Evolutionary conservation across 2,888 invertebrate species (phyloP), one percentile per base, ranked within the genome.

Genomic region (Drosophila infuscata): DNA sequence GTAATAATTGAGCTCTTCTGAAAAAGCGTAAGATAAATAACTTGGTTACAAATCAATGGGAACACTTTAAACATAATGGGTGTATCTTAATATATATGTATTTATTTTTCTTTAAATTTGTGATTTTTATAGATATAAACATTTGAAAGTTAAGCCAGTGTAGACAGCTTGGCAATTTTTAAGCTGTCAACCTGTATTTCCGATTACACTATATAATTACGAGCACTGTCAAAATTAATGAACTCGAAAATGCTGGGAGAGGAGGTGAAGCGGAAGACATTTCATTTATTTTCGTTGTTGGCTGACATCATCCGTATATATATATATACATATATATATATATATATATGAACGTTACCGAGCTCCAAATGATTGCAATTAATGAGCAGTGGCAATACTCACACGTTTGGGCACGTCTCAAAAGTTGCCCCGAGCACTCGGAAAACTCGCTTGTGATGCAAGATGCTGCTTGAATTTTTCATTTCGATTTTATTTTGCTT

Each of bases 171-270:
- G 32, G 15, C 15, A 63, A 63, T 67, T 79, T 68, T 70, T 43
- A 79, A 76, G 74, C 58, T 79, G 84, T 62, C 62, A 70, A 61
- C 61, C 63, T 57, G 38, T 60, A 57, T 57, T 61, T 61, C 33
- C 59, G 60, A 66, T 54, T 70, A 33, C 66, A 56, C 56, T 73
- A 68, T 71, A 73, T 84, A 88, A 85, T 84, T 84, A 79, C 65
- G 61, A 61, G 52, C 74, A 64, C 54, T 74, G 70, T 70, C 69
- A 64, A 84, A 84, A 84, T 85, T 88, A 84, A 84, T 84, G 88
- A 84, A 82, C 82, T 69, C 61, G 52, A 29, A 66, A 71, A 64
- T 62, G 62, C 58, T 51, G 60, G 49, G 46, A 30, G 68, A 51
- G 57, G 46, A 58, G 63, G 52, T 46, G 32, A 59, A 65, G 20